Base-by-base conservation (phyloP, 2,113 vertebrate species). In the Caretta caretta region DNA sequence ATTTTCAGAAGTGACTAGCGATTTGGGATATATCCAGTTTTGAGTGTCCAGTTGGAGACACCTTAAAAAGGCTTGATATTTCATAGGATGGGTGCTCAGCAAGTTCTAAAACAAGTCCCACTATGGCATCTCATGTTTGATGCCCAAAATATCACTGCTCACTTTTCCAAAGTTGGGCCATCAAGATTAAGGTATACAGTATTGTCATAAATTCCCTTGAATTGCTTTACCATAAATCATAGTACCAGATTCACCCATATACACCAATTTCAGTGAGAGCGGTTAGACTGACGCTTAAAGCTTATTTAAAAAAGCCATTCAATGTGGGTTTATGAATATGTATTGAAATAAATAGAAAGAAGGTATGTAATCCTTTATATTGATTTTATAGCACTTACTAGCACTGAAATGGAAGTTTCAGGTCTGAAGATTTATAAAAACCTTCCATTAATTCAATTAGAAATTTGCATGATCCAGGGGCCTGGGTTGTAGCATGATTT, bases 61-160 rank as follows among this genome's bases (percentile, higher is more conserved):
- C 31, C 2, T 4, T 31, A 75, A 12, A 72, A 46, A 57, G 0
- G 19, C 10, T 0, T 59, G 4, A 46, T 69, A 29, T 85, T 88
- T 84, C 51, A 84, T 29, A 78, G 4, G 2, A 4, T 2, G 5
- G 49, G 9, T 86, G 11, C 69, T 35, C 1, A 1, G 0, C 42
- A 16, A 0, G 38, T 83, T 62, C 51, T 69, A 56, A 90, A 86
- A 84, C 5, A 94, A 22, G 10, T 84, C 86, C 42, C 6, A 16
- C 11, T 10, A 19, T 0, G 0, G 4, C 19, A 53, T 65, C 31
- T 88, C 42, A 89, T 29, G 20, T 69, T 69, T n/a, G 62, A 19
- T 38, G 20, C n/a, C 65, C n/a, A 31, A 13, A 27, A 22, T 35
- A 35, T 8, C 1, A 1, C 2, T 31, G 8, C 80, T 83, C 79